Conservation (phyloP, 2,888 invertebrate species). For the Flexamia atlantica region DNA sequence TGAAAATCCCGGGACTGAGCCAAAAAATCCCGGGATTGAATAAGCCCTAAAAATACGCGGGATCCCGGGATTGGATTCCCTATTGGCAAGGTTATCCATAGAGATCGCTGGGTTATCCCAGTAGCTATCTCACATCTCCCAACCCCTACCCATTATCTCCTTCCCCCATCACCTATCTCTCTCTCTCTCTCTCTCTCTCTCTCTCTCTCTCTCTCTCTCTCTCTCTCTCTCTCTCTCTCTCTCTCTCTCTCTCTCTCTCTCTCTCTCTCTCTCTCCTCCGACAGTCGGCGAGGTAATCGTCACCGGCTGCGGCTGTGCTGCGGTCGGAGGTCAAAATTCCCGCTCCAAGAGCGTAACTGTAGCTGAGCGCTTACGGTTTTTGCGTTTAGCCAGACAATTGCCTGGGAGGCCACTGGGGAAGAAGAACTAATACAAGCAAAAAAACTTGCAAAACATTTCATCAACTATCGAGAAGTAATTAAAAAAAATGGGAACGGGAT, state of each 20-base stretch:
- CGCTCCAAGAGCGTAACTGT: constrained; percentile 20
- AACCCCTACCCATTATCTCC: constrained; percentile 7
- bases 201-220: constrained; percentile 14
- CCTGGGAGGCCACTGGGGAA: too few species aligned
- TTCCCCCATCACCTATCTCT: background rate
- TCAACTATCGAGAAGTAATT: too few species aligned
- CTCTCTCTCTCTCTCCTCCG: background rate
- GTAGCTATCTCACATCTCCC: constrained; percentile 39
- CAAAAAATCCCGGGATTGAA: too few species aligned
- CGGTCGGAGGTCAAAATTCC: constrained; percentile 30
- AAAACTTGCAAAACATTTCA: too few species aligned
- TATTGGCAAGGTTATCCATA: too few species aligned
- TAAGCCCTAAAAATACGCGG: too few species aligned
- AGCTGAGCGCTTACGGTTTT: background rate
- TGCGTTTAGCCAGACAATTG: too few species aligned
- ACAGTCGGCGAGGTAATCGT: background rate
- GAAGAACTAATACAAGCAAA: too few species aligned
- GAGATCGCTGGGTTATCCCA: too few species aligned
- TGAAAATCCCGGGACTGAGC: too few species aligned
- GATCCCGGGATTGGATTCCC: too few species aligned
- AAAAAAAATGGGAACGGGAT: too few species aligned
- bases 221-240: constrained; percentile 12
- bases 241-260: background rate
- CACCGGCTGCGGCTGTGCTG: background rate
- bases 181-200: constrained; percentile 5